phyloP scores from a whole-genome alignment of 2,797 vertebrate species.

The Enteromius radiatus region DNA sequence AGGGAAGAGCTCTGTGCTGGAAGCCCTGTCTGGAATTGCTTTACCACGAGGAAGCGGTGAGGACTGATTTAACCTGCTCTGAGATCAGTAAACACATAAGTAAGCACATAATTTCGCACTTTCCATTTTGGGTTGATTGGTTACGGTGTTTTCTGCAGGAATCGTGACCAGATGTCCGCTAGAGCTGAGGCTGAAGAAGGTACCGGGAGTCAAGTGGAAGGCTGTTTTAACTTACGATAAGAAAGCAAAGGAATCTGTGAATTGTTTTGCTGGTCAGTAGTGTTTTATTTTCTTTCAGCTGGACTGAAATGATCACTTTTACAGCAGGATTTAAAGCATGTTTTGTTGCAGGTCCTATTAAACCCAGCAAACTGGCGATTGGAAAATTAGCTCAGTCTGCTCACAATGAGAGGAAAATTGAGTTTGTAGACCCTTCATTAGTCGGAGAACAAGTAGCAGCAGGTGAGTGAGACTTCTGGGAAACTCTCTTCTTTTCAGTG shows the following conservation, averaged over 20 bases:
- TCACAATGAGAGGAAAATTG: not conserved
- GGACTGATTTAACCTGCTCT: too few relatives aligned
- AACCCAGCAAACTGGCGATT: not conserved
- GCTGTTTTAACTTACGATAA: not conserved
- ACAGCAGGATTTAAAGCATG: not conserved
- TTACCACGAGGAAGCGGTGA: too few relatives aligned
- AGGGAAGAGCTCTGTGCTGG: too few relatives aligned
- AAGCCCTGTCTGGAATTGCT: too few relatives aligned
- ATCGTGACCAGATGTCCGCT: too few relatives aligned
- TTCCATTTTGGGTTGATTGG: too few relatives aligned
- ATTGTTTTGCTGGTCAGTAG: not conserved
- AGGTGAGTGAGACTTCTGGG: slow-evolving; percentile 18
- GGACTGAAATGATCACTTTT: not conserved
- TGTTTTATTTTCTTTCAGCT: not conserved
- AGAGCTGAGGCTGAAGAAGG: too few relatives aligned
- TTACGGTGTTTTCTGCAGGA: too few relatives aligned
- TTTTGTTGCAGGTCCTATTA: not conserved
- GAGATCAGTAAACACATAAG: too few relatives aligned
- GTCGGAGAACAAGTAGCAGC: not conserved
- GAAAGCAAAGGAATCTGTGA: fast-evolving
- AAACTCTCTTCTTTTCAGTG: too few relatives aligned
- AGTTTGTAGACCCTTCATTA: slow-evolving; percentile 26
- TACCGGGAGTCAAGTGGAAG: not conserved
- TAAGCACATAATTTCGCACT: too few relatives aligned
- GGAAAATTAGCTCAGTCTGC: not conserved